Percentiles rank a stretch among this genome's conserved stretches.
phyloP scores from a whole-genome alignment of 2,797 vertebrate genomes.

The Spinus olivaceus region DNA sequence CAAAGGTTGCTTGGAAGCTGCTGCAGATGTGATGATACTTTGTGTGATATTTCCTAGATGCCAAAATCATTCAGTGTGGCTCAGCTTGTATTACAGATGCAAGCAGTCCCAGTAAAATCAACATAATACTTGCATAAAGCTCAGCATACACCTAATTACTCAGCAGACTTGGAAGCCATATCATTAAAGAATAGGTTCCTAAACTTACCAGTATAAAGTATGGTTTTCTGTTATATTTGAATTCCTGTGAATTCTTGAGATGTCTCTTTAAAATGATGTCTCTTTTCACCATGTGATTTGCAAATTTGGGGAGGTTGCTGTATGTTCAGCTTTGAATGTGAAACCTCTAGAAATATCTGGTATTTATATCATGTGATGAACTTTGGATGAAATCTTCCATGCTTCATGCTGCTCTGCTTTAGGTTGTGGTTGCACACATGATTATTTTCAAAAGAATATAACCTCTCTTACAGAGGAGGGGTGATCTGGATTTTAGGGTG shows the following conservation, averaged over 20 bases:
- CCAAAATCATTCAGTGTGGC: neutral
- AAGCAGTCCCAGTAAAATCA: neutral
- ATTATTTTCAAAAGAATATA: neutral
- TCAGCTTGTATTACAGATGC: neutral
- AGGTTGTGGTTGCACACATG: neutral
- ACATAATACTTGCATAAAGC: neutral
- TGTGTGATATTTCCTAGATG: neutral
- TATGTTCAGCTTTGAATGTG: neutral
- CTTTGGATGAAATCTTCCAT: neutral
- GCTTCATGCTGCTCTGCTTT: neutral
- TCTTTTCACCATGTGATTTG: neutral
- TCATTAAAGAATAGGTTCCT: neutral
- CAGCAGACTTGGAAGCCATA: neutral
- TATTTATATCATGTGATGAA: neutral
- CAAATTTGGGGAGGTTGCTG: neutral
- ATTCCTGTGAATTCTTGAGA: neutral
- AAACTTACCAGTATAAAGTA: neutral
- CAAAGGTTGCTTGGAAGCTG: neutral
- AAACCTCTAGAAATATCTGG: neutral
- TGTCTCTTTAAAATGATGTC: neutral
- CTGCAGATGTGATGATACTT: neutral
- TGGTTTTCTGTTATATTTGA: neutral
- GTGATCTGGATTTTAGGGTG: neutral
- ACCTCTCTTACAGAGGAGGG: neutral
- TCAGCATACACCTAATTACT: neutral